A percentile compares a stretch with the other conserved stretches of the same genome.
Evolutionary conservation across 1,140 invertebrate genomes (phyloP).

Genomic region (Bombus soroeensis): DNA sequence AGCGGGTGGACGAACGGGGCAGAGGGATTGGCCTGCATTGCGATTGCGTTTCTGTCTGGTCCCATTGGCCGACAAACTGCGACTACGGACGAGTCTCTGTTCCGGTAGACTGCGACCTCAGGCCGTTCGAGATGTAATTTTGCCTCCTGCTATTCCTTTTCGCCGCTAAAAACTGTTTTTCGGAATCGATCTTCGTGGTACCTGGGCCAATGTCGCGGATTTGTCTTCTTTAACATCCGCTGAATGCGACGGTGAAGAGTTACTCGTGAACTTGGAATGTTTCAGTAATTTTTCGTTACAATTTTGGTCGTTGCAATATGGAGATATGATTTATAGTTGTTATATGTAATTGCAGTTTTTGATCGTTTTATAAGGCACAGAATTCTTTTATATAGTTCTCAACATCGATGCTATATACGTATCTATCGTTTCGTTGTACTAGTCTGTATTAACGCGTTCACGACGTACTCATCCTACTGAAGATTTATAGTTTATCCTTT

Average conservation of each 20-base stretch:
- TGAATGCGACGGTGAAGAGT: neutral
- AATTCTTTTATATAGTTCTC: too few species aligned
- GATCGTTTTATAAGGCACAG: too few species aligned
- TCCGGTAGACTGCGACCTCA: slow-evolving; percentile 60
- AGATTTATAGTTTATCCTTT: too few species aligned
- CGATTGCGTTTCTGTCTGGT: slow-evolving; percentile 76
- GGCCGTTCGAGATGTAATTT: slow-evolving; percentile 60
- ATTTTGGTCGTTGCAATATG: too few species aligned
- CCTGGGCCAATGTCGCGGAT: neutral
- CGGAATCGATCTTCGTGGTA: slow-evolving; percentile 24
- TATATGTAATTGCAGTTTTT: too few species aligned
- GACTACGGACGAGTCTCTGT: slow-evolving; percentile 63
- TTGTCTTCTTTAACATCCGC: too few species aligned
- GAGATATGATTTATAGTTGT: too few species aligned
- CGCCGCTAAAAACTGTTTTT: slow-evolving; percentile 28
- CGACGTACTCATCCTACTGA: too few species aligned
- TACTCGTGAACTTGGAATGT: neutral
- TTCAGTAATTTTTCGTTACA: neutral
- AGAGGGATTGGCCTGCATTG: slow-evolving; percentile 75
- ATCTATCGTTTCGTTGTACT: too few species aligned
- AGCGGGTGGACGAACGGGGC: slow-evolving; percentile 68
- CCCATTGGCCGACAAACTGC: slow-evolving; percentile 76
- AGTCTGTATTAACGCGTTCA: too few species aligned
- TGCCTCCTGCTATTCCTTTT: slow-evolving; percentile 42
- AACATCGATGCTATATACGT: too few species aligned